These are phyloP conservation scores for Spilarctia lutea DNA, from an alignment of 2,888 invertebrate genomes.

Conservation along the genomic window DNA sequence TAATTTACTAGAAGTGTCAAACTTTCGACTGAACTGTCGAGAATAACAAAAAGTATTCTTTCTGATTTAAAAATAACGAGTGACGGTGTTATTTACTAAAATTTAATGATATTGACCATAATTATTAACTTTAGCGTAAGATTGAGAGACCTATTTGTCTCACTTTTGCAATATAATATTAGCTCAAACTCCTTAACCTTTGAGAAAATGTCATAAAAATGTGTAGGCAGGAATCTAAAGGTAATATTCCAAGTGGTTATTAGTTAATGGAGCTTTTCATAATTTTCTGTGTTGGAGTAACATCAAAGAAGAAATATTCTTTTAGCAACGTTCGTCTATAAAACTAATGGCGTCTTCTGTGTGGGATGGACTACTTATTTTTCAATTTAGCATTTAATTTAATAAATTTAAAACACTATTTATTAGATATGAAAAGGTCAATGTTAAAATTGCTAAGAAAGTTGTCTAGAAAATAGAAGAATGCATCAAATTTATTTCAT, in stretches of 20 bases:
- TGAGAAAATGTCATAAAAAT: neutral
- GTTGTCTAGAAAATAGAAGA: neutral
- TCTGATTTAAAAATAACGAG: too few relatives aligned
- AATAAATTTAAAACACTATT: neutral
- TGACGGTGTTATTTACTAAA: neutral
- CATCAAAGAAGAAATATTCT: slow-evolving; percentile 14
- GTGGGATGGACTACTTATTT: neutral
- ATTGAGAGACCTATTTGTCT: neutral
- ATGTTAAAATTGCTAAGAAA: neutral
- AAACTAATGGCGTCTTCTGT: slow-evolving; percentile 7
- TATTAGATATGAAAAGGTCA: neutral
- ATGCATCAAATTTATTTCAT: neutral
- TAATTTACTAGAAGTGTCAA: too few relatives aligned
- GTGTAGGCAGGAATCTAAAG: neutral
- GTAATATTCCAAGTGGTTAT: slow-evolving; percentile 11
- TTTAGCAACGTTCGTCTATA: neutral
- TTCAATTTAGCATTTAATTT: neutral
- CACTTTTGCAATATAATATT: neutral
- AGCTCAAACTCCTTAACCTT: neutral
- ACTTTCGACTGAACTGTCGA: too few relatives aligned
- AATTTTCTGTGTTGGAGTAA: slow-evolving; percentile 13
- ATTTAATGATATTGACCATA: neutral
- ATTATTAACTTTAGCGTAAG: neutral
- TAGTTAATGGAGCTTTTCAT: slow-evolving; percentile 24
- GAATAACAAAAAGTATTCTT: too few relatives aligned